A percentile compares a stretch with the other conserved stretches of the same genome.
These are phyloP conservation scores for Cladorhizidae sp. DNA, from an alignment of 37 sponge, comb jelly and placozoan species.

Conservation along the genomic window DNA sequence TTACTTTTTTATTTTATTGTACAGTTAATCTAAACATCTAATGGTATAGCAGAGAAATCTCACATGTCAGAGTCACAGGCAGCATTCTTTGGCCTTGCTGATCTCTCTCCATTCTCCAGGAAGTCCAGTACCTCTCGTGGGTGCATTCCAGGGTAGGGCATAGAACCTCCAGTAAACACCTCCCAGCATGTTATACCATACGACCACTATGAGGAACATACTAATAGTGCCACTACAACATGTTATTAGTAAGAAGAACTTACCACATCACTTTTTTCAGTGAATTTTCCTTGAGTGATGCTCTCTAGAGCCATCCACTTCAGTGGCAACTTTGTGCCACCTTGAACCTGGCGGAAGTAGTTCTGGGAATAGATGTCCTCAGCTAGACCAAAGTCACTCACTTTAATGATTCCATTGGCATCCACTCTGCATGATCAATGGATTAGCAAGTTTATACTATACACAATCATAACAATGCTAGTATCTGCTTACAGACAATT, in stretches of 20 bases:
- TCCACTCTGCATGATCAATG: constrained; percentile 12
- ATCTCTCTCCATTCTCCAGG: constrained; percentile 17
- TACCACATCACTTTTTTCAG: constrained; percentile 35
- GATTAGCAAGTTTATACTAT: not conserved
- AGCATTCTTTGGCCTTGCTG: constrained; percentile 21
- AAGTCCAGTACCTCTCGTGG: constrained; percentile 2
- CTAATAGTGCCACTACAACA: not conserved
- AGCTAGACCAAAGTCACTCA: constrained; percentile 28
- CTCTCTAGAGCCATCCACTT: constrained; percentile 47
- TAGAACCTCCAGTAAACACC: constrained; percentile 39
- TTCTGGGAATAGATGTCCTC: constrained; percentile 14
- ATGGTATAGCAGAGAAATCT: no score
- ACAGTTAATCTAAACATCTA: no score
- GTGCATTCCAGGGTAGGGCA: constrained; percentile 52
- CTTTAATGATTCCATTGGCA: constrained; percentile 2
- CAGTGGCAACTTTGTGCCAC: constrained; percentile 10
- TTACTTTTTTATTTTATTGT: no score
- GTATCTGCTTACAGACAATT: constrained; percentile 40
- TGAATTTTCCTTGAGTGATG: constrained; percentile 3
- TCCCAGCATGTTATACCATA: constrained; percentile 67
- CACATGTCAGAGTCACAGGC: constrained; percentile 53
- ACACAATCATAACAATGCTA: not conserved
- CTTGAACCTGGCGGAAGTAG: constrained; percentile 18
- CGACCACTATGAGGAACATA: constrained; percentile 43
- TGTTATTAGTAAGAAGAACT: not conserved